Base-by-base conservation (phyloP, 2,797 vertebrate genomes). In the Diplodus puntazzo region DNA sequence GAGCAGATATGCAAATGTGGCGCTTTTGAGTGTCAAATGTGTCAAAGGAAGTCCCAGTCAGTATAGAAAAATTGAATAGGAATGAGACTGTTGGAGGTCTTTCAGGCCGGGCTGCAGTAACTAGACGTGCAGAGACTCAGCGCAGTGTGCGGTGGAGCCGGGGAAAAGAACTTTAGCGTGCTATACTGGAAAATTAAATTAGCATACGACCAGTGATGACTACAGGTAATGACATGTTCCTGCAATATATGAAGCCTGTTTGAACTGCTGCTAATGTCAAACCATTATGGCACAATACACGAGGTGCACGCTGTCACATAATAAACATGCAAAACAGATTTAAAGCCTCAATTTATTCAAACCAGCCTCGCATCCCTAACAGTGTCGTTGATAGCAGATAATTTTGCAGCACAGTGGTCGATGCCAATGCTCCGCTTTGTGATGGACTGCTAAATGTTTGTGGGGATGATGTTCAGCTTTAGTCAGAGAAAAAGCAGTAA, bases 1-100 rank as follows among this genome's bases (percentile, higher is more conserved):
- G 42, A 77, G 63, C 70, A 49, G 65, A 87, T 77, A 82, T 85
- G 86, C 80, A 86, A 86, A 89, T 86, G 30, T 3, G 6, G 34
- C 49, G 73, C 77, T 79, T 88, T 84, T 77, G 45, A 87, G 84
- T 84, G 76, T 84, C 81, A 83, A 55, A 58, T 1, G 18, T 80
- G 81, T 84, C 79, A 87, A 81, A 85, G 55, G 60, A 59, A 85
- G 67, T 75, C 63, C 43, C 64, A 82, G 72, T 67, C 75, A 30
- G 61, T 54, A 23, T 17, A 64, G 23, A 69, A 39, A 83, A 63
- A 66, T 52, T 12, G 46, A 73, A 84, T 18, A 48, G 49, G 53
- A 81, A 66, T 58, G 14, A 73, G 79, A 61, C 70, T 69, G 63
- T 71, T 50, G 42, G 45, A 63, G 73, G 67, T 73, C 69, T 90